phyloP scores from a whole-genome alignment of 2,113 vertebrate species.

The Macrotus californicus region DNA sequence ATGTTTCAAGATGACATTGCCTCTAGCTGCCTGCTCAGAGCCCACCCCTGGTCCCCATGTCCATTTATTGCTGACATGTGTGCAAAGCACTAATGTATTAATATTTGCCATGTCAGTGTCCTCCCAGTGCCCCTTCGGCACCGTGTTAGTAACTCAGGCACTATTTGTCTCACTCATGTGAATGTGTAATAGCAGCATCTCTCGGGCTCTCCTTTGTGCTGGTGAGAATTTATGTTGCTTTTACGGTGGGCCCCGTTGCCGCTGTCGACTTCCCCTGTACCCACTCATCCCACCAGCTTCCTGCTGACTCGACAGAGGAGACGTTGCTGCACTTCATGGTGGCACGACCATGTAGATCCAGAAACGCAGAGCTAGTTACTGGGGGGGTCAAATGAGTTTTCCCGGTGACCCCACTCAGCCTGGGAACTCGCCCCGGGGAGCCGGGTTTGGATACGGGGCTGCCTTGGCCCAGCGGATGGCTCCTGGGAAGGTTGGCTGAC shows the following conservation, averaged over 20 bases:
- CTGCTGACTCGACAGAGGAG: not conserved
- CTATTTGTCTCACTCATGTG: not conserved
- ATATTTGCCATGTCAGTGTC: not conserved
- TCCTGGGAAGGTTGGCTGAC: not conserved
- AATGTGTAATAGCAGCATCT: not conserved
- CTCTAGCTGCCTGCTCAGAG: not conserved
- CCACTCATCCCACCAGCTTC: not conserved
- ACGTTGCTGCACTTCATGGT: not conserved
- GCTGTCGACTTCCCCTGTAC: not conserved
- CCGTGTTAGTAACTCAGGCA: not conserved
- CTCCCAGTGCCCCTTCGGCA: not conserved
- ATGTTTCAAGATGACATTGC: not conserved
- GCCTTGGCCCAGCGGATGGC: not conserved
- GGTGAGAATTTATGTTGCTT: not conserved
- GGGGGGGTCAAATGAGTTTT: not conserved
- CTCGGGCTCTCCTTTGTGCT: too few species aligned
- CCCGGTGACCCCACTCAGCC: not conserved
- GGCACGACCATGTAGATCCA: not conserved
- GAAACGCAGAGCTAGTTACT: accelerated
- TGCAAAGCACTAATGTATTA: not conserved
- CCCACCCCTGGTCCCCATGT: not conserved
- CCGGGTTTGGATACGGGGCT: accelerated
- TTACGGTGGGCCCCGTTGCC: not conserved
- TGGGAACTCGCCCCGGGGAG: not conserved
- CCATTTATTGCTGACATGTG: too few species aligned